A percentile compares a stretch with the other conserved stretches of the same genome.
Conservation (phyloP, 1,140 invertebrate species). For the Batillaria attramentaria region DNA sequence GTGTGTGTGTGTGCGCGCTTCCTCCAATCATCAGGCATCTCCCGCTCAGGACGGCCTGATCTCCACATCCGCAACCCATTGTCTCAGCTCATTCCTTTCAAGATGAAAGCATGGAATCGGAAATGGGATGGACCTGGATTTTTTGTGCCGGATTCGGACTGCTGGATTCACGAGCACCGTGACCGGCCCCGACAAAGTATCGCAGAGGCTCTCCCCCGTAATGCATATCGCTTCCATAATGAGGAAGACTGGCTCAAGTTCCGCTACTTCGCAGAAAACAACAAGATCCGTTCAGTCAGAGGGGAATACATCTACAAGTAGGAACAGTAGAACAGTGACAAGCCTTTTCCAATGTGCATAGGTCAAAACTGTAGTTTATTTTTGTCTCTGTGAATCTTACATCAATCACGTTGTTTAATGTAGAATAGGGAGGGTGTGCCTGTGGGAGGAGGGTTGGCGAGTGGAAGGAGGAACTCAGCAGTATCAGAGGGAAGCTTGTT, state of each 20-base stretch:
- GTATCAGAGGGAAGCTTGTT: no score
- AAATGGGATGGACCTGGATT: conserved; percentile 60
- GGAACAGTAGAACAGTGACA: no score
- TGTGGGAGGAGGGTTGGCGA: no score
- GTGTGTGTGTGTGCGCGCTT: not conserved
- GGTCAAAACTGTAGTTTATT: no score
- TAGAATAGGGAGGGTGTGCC: no score
- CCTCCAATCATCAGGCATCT: conserved; percentile 48
- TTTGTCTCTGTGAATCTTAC: no score
- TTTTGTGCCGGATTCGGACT: conserved; percentile 55
- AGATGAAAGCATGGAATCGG: conserved; percentile 53
- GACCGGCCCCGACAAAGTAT: not conserved
- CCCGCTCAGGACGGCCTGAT: conserved; percentile 55
- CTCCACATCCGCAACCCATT: conserved; percentile 55
- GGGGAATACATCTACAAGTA: no score
- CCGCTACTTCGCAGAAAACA: conserved; percentile 58
- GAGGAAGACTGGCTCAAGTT: conserved; percentile 69
- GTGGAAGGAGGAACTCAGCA: no score
- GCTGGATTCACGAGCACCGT: conserved; percentile 60
- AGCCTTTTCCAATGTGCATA: no score
- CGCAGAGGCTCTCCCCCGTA: conserved; percentile 41
- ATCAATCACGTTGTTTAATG: no score
- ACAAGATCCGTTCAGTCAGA: no score
- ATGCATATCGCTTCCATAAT: conserved; percentile 61
- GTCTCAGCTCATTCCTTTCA: conserved; percentile 54